Percentiles rank a stretch among this genome's conserved stretches.
These are phyloP conservation scores for Xyrauchen texanus DNA, from an alignment of 2,113 vertebrate species.

Conservation along the genomic window DNA sequence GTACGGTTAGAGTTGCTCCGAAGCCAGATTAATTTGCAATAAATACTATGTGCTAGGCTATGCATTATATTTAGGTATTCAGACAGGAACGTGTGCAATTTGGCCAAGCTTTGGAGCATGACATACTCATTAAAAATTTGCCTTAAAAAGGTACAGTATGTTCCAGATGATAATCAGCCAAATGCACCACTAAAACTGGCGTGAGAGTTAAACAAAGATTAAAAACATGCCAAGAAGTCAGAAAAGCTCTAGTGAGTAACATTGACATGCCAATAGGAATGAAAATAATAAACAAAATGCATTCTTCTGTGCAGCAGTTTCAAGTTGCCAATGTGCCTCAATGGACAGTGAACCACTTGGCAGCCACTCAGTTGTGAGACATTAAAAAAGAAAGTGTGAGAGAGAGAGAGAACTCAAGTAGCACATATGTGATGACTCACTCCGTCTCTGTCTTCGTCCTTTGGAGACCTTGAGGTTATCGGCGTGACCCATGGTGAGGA, in stretches of 20 bases:
- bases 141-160: not conserved
- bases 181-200: constrained; percentile 47
- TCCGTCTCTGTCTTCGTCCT: constrained; percentile 90
- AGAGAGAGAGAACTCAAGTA: constrained; percentile 45
- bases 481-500: constrained; percentile 77
- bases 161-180: constrained; percentile 46
- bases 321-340: constrained; percentile 56
- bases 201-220: constrained; percentile 37
- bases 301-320: constrained; percentile 38
- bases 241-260: no score
- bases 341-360: constrained; percentile 6
- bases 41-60: no score
- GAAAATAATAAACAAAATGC: constrained; percentile 63
- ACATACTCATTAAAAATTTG: not conserved
- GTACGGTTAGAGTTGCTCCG: not conserved
- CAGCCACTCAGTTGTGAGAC: constrained; percentile 14
- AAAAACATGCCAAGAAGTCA: no score
- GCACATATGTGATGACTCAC: constrained; percentile 74
- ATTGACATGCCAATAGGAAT: no score
- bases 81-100: not conserved
- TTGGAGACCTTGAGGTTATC: constrained; percentile 82
- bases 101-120: constrained; percentile 10
- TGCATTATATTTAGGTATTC: not conserved
- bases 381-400: constrained; percentile 31
- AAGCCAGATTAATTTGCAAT: not conserved